Evolutionary conservation across 2,888 invertebrate genomes (phyloP).

Genomic region (Euproctis similis): DNA sequence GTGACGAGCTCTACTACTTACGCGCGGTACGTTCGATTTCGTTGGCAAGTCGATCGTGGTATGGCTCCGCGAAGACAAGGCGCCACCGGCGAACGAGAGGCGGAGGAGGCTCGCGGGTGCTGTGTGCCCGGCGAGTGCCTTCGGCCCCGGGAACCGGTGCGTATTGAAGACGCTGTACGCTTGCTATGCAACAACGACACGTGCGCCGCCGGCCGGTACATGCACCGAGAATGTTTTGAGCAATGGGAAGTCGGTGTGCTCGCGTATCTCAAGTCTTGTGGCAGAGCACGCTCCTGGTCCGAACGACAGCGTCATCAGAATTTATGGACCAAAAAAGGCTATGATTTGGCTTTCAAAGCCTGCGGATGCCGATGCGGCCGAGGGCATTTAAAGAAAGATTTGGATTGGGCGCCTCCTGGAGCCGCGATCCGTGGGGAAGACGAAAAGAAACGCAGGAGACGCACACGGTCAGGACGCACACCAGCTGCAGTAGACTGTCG

Average conservation of each 20-base stretch:
- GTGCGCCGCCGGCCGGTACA: constrained; percentile 91
- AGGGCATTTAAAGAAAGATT: constrained; percentile 94
- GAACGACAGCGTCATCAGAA: constrained; percentile 96
- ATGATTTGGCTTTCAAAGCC: constrained; percentile 95
- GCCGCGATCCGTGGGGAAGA: constrained; percentile 71
- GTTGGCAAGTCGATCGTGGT: constrained; percentile 55
- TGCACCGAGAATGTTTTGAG: constrained; percentile 97
- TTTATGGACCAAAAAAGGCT: constrained; percentile 98
- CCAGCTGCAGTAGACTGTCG: constrained; percentile 69
- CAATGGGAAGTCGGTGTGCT: constrained; percentile 94
- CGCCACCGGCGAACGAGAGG: constrained; percentile 65
- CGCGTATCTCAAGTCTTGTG: constrained; percentile 91
- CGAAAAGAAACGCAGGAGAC: constrained; percentile 62
- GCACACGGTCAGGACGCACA: constrained; percentile 52
- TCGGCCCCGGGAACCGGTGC: constrained; percentile 79
- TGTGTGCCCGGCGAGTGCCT: constrained; percentile 91
- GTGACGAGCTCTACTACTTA: constrained; percentile 60
- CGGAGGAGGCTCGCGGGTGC: constrained; percentile 79
- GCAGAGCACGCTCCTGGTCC: constrained; percentile 94
- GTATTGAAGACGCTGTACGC: constrained; percentile 86
- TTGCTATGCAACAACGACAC: constrained; percentile 96
- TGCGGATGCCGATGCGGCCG: constrained; percentile 95
- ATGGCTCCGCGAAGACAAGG: constrained; percentile 73
- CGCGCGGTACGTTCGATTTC: constrained; percentile 53
- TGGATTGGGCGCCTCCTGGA: constrained; percentile 90